Percentiles rank a stretch among this genome's conserved stretches.
These are phyloP conservation scores for Ailuropoda melanoleuca DNA, from an alignment of 2,113 vertebrate species.

Conservation along the genomic window DNA sequence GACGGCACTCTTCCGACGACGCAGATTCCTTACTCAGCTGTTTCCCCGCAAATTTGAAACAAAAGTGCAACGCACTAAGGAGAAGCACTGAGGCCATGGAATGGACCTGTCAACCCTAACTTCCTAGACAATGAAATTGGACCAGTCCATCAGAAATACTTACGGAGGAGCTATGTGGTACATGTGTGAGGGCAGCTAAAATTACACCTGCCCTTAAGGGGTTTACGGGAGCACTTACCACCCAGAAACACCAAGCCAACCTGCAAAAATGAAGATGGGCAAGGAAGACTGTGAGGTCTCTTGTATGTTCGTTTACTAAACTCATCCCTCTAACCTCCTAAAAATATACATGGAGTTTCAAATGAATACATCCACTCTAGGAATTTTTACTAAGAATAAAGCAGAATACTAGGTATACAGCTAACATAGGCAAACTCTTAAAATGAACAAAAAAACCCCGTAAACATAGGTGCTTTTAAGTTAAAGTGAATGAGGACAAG, in stretches of 20 bases:
- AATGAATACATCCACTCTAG: neutral
- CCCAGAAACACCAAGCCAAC: neutral
- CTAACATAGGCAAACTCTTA: neutral
- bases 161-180: fast-evolving
- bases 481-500: neutral
- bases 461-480: neutral
- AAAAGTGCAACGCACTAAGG: neutral
- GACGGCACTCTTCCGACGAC: neutral
- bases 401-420: neutral
- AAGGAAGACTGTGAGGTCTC: neutral
- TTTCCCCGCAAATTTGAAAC: neutral
- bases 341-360: neutral
- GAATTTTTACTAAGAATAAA: neutral
- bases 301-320: neutral
- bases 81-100: neutral
- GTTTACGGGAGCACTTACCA: neutral
- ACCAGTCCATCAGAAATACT: neutral
- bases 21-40: neutral
- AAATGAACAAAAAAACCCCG: neutral
- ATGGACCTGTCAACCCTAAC: neutral
- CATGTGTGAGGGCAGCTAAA: neutral
- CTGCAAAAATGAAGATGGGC: neutral
- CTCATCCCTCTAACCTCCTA: neutral
- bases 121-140: neutral
- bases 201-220: neutral